Evolutionary conservation across 2,113 vertebrate genomes (phyloP).

Genomic region (Heterotilapia buettikoferi): DNA sequence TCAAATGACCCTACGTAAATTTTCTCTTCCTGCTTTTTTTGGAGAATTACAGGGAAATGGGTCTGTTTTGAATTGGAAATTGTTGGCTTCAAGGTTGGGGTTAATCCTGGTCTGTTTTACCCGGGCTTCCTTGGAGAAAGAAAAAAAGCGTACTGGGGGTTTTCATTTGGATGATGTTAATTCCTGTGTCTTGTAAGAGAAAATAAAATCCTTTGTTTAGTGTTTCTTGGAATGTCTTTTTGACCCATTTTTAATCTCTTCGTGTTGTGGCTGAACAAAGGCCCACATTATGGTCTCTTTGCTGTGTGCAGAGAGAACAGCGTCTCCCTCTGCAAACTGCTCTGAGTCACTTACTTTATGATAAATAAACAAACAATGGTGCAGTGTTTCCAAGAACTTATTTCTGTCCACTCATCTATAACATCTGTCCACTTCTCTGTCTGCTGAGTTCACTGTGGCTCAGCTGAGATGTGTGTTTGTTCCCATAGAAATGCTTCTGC

Average conservation of each 20-base stretch:
- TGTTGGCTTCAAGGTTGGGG: background rate
- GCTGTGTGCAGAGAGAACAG: background rate
- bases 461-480: background rate
- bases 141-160: background rate
- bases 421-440: constrained; percentile 2
- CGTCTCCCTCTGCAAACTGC: background rate
- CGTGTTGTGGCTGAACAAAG: constrained; percentile 14
- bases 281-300: background rate
- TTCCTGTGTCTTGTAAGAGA: background rate
- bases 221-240: background rate
- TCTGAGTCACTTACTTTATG: background rate
- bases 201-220: constrained; percentile 9
- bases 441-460: background rate
- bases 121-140: fast-evolving
- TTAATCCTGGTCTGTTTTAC: background rate
- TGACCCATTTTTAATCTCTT: constrained; percentile 5
- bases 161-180: background rate
- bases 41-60: background rate
- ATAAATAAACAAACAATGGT: constrained; percentile 37
- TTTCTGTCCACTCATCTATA: background rate
- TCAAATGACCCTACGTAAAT: background rate
- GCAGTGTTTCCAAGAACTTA: constrained; percentile 1
- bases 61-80: background rate
- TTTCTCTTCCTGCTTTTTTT: background rate
- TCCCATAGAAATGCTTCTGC: background rate